Evolutionary conservation across 1,140 invertebrate genomes (phyloP).

Genomic region (Pararge aegeria): DNA sequence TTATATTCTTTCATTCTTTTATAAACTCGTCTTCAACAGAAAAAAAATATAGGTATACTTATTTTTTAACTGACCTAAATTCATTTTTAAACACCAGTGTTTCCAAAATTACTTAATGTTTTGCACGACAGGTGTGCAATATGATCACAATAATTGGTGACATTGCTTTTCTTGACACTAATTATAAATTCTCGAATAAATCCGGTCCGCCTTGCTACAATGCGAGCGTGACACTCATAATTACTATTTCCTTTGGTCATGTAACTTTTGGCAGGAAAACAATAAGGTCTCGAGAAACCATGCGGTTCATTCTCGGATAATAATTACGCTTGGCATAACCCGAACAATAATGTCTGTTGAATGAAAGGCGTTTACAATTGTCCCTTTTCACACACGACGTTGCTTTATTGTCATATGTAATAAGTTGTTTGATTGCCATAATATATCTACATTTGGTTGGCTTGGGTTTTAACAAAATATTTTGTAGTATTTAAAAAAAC

Average conservation of each 20-base stretch:
- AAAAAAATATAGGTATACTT: too few relatives aligned
- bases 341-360: conserved; percentile 2
- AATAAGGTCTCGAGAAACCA: conserved; percentile 22
- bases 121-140: too few relatives aligned
- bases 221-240: conserved; percentile 36
- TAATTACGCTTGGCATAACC: conserved; percentile 6
- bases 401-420: conserved; percentile 1
- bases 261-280: conserved; percentile 39
- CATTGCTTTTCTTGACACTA: conserved; percentile 21
- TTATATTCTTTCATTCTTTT: too few relatives aligned
- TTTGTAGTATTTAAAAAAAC: too few relatives aligned
- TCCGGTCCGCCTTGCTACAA: conserved; percentile 20
- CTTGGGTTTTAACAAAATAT: background rate
- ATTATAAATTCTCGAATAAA: conserved; percentile 20
- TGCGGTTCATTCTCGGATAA: conserved; percentile 6
- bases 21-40: too few relatives aligned
- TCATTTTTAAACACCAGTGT: too few relatives aligned
- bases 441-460: background rate
- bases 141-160: too few relatives aligned
- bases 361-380: conserved; percentile 8
- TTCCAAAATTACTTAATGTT: too few relatives aligned
- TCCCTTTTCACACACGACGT: conserved; percentile 1
- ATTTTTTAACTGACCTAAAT: too few relatives aligned
- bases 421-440: background rate
- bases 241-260: conserved; percentile 39